Evolutionary conservation across 1,140 invertebrate species (phyloP).

Genomic region (Neodiprion virginianus): DNA sequence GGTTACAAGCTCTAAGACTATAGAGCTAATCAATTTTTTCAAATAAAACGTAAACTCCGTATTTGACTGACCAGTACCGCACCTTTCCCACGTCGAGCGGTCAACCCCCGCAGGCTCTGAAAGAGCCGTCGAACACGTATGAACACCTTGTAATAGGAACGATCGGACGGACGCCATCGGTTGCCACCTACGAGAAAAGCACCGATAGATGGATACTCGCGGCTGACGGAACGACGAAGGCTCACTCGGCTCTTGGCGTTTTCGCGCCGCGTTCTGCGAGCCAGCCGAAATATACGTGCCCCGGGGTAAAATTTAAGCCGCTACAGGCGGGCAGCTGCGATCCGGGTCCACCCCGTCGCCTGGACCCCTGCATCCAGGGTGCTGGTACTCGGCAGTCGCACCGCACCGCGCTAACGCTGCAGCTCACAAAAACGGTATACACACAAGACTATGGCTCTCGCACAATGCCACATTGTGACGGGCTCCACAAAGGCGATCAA

Average conservation of each 20-base stretch:
- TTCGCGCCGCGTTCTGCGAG: background rate
- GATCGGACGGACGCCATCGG: background rate
- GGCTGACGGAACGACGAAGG: background rate
- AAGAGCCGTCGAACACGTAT: background rate
- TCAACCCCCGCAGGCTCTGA: background rate
- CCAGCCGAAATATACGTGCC: background rate
- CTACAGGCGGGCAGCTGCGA: slow-evolving; percentile 1
- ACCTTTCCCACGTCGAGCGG: background rate
- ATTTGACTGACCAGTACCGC: background rate
- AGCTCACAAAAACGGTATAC: slow-evolving; percentile 42
- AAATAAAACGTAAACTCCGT: background rate
- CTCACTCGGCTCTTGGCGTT: background rate
- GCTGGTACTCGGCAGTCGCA: slow-evolving; percentile 5
- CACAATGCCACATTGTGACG: slow-evolving; percentile 53
- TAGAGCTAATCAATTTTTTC: slow-evolving; percentile 8
- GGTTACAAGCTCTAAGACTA: slow-evolving; percentile 4
- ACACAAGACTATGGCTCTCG: slow-evolving; percentile 43
- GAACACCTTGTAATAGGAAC: slow-evolving; percentile 1
- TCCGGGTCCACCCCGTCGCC: background rate
- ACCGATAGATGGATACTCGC: background rate
- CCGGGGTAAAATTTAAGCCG: background rate
- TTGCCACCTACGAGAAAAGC: background rate
- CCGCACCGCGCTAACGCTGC: slow-evolving; percentile 13
- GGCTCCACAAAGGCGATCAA: slow-evolving; percentile 39
- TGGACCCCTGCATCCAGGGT: slow-evolving; percentile 3